Conservation (phyloP, 2,797 vertebrate species). For the Spinus pinus region DNA sequence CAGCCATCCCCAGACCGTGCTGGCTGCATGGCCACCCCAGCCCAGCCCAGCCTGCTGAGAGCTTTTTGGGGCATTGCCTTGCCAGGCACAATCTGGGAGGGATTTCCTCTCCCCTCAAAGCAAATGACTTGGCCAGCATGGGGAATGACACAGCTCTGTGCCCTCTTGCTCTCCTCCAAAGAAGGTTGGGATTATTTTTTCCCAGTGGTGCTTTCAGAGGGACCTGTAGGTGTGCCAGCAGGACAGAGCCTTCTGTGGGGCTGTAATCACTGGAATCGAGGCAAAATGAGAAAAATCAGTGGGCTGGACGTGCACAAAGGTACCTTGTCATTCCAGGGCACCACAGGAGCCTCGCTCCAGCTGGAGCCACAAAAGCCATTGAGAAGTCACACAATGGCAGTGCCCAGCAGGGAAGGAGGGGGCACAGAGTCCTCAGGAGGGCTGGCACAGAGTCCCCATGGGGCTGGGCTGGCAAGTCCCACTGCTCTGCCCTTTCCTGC, state of each 20-base stretch:
- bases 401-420: neutral
- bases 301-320: neutral
- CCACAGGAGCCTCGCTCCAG: neutral
- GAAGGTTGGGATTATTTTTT: neutral
- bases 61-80: neutral
- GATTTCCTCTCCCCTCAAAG: neutral
- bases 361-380: neutral
- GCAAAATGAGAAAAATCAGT: neutral
- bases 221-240: neutral
- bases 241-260: neutral
- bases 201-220: neutral
- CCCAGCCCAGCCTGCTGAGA: neutral
- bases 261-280: neutral
- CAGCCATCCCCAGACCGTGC: rapidly evolving
- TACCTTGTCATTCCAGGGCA: neutral
- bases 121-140: neutral
- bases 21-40: rapidly evolving
- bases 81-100: neutral
- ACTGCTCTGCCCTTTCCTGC: neutral
- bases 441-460: no score
- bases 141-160: neutral
- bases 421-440: neutral
- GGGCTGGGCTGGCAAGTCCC: neutral
- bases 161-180: neutral
- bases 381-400: neutral